These are phyloP conservation scores for Plebejus argus DNA, from an alignment of 2,888 invertebrate species.

Conservation along the genomic window DNA sequence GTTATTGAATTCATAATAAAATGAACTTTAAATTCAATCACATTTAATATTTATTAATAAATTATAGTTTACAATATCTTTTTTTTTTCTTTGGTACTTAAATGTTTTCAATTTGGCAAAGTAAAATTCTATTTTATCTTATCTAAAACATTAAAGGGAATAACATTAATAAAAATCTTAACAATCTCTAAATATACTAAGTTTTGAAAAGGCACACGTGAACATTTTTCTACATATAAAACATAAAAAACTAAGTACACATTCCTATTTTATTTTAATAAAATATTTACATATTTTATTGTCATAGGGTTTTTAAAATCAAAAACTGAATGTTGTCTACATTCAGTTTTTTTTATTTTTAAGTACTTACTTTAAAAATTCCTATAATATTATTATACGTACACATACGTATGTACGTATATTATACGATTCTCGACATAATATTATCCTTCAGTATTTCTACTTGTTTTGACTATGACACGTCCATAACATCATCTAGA, in stretches of 20 bases:
- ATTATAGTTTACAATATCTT: conserved; percentile 54
- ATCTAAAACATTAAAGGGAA: neutral
- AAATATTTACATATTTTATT: neutral
- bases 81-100: conserved; percentile 47
- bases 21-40: conserved; percentile 6
- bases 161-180: neutral
- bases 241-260: neutral
- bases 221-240: neutral
- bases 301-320: neutral
- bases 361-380: no score
- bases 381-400: no score
- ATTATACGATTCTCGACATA: no score
- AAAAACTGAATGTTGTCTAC: neutral
- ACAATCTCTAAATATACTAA: conserved; percentile 2
- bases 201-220: conserved; percentile 14
- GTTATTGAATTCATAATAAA: neutral
- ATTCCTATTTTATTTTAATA: conserved; percentile 1
- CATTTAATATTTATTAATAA: conserved; percentile 55
- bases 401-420: no score
- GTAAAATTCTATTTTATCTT: neutral
- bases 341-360: neutral
- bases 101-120: conserved; percentile 48
- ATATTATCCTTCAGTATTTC: no score
- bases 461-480: no score
- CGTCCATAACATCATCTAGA: no score